Base-by-base conservation (phyloP, 2,888 invertebrate species). In the Cepaea hortensis region DNA sequence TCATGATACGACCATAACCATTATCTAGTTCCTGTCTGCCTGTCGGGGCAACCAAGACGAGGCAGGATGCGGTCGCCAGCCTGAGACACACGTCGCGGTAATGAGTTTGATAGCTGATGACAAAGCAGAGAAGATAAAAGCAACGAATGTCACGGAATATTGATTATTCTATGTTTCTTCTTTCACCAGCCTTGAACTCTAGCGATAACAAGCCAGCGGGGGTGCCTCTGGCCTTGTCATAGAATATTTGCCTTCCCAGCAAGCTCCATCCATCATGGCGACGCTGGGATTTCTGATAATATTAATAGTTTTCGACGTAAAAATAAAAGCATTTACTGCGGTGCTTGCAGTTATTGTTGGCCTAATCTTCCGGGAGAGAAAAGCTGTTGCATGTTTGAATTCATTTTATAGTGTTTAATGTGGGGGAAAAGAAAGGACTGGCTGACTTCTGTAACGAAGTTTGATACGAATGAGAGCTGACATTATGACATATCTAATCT, bases 91-190 rank as follows among this genome's bases (percentile, higher is more conserved):
- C 23, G 50, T 23, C 48, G 48, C 3, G 68, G 81, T 81, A 81
- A 81, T 70, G 50, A 70, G 81, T 68, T 70, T 81, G 68, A 65
- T 48, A 70, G 81, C 11, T n/a, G 61, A 81, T 68, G 70, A 70
- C 81, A 35, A 50, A 48, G 50, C 81, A n/a, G 48, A 50, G 70
- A 70, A 68, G 70, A 81, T 50, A 70, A 61, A 68, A 68, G 61
- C 81, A n/a, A 3, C 50, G n/a, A 70, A 48, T 50, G 70, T 50
- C 70, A 2, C 48, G 70, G 50, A 35, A 55, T 61, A 83, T 61
- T 83, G 73, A 83, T 83, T 83, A 73, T 55, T 72, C 35, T 61
- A 72, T 75, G 15, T 70, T 73, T 70, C 61, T 35, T n/a, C 3
- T 7, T 70, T 6, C 73, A 13, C 61, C 73, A 20, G 81, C 9